Base-by-base conservation (phyloP, 1,140 invertebrate species). In the Nixonia krombeini region DNA sequence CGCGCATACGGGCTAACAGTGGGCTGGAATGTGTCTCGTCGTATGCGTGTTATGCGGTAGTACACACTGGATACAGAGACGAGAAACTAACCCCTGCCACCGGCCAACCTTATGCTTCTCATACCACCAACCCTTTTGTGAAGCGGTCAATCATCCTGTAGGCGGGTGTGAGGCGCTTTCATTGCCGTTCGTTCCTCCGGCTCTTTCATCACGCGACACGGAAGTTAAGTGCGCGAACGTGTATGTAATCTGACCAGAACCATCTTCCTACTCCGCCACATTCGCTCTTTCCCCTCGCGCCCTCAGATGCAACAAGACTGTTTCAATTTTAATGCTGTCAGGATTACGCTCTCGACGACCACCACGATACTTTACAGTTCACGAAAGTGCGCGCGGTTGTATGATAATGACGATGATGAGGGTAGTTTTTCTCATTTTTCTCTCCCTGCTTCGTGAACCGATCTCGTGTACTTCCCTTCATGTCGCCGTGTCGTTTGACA, bases 131-230 rank as follows among this genome's bases (percentile, higher is more conserved):
- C 55, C 50, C 58, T 55, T 45, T 59, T 51, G 26, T 50, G 33
- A 16, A 44, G 64, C 70, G 64, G 73, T 75, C 70, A 75, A 74
- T 74, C 70, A 70, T 72, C 73, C 46, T 56, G n/a, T n/a, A n/a
- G n/a, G n/a, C 63, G 61, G 13, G 49, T 45, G 47, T 28, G 49
- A 25, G 38, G 9, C 29, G 33, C 33, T n/a, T 31, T 28, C 42
- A 45, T 26, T 40, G 42, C 49, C 25, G 21, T 51, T 50, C 23
- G 40, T 42, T 45, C 44, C 13, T 13, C n/a, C 26, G 44, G 31
- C 25, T 28, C 29, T 6, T 3, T 21, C 21, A 21, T 35, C 37
- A 38, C 46, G 41, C 18, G 47, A 45, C 47, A n/a, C n/a, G n/a
- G n/a, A n/a, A 17, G 33, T 4, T 12, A 47, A n/a, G n/a, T n/a